Evolutionary conservation across 2,888 invertebrate genomes (phyloP).

Genomic region (Andrena praecox): DNA sequence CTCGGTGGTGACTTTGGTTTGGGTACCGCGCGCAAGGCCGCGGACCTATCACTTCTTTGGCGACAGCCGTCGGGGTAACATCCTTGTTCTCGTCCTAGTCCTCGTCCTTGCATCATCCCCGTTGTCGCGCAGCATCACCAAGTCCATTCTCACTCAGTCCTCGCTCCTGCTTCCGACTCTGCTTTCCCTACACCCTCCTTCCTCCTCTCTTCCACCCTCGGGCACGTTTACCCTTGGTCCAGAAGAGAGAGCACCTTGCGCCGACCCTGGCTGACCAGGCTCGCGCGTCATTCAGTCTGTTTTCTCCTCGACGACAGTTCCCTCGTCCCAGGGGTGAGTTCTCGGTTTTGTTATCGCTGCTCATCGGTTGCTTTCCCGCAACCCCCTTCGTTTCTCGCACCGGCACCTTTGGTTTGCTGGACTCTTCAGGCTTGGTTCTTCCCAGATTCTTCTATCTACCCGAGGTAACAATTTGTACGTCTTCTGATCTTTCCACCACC

Average conservation of each 20-base stretch:
- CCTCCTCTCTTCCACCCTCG: neutral
- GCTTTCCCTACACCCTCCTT: neutral
- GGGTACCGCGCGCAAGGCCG: slow-evolving; percentile 82
- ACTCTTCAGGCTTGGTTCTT: slow-evolving; percentile 5
- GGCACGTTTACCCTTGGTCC: neutral
- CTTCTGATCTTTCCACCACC: neutral
- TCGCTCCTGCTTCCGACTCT: slow-evolving; percentile 15
- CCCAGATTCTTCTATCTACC: neutral
- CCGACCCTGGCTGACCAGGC: slow-evolving; percentile 1
- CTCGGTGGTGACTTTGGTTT: slow-evolving; percentile 62
- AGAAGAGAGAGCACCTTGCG: neutral
- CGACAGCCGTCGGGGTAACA: slow-evolving; percentile 83
- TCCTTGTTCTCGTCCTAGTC: slow-evolving; percentile 78
- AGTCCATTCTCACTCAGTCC: slow-evolving; percentile 18
- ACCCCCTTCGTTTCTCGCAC: neutral
- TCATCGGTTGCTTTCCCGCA: neutral
- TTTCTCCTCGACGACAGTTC: neutral
- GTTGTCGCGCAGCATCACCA: slow-evolving; percentile 37
- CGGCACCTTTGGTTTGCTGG: neutral
- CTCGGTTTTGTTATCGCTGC: neutral
- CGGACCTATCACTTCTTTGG: slow-evolving; percentile 84
- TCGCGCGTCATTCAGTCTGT: slow-evolving; percentile 10
- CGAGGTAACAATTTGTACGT: slow-evolving; percentile 19
- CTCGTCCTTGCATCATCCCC: slow-evolving; percentile 58
- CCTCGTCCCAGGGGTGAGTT: slow-evolving; percentile 7